These are phyloP conservation scores for Spodoptera litura DNA, from an alignment of 1,140 invertebrate genomes.

Conservation along the genomic window DNA sequence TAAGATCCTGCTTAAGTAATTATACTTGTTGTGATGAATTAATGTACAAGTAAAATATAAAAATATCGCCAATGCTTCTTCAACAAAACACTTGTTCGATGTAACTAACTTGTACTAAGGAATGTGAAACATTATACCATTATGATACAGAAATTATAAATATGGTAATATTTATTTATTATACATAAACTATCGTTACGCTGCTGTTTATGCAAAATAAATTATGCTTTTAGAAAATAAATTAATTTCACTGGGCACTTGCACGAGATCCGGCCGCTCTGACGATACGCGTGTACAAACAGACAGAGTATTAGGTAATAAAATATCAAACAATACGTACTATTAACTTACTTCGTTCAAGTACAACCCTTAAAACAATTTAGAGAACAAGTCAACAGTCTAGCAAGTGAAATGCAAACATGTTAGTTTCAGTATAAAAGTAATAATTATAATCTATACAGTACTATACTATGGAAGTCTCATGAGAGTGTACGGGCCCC, in stretches of 20 bases:
- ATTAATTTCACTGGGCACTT: conserved; percentile 55
- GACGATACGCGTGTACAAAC: conserved; percentile 45
- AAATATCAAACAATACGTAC: conserved; percentile 44
- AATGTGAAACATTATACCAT: conserved; percentile 70
- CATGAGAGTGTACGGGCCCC: conserved; percentile 56
- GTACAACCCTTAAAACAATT: conserved; percentile 68
- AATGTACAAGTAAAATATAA: conserved; percentile 58
- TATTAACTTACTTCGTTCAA: conserved; percentile 46
- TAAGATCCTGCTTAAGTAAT: conserved; percentile 43
- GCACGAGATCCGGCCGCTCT: conserved; percentile 43
- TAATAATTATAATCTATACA: conserved; percentile 77
- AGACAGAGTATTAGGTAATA: conserved; percentile 57
- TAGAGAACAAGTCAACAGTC: conserved; percentile 69
- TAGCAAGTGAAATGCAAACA: conserved; percentile 75
- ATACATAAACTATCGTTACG: conserved; percentile 69
- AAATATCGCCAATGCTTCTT: conserved; percentile 57
- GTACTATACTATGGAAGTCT: conserved; percentile 79
- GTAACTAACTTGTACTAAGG: conserved; percentile 68
- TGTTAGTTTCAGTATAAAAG: conserved; percentile 73
- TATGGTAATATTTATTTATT: conserved; percentile 57
- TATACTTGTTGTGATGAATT: conserved; percentile 76
- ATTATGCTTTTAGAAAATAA: conserved; percentile 71
- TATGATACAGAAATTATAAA: conserved; percentile 86
- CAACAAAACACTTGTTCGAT: conserved; percentile 70
- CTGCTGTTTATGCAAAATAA: conserved; percentile 72